Percentiles rank a stretch among this genome's conserved stretches.
Evolutionary conservation across 2,888 invertebrate species (phyloP).

Genomic region (Zygaena filipendulae): DNA sequence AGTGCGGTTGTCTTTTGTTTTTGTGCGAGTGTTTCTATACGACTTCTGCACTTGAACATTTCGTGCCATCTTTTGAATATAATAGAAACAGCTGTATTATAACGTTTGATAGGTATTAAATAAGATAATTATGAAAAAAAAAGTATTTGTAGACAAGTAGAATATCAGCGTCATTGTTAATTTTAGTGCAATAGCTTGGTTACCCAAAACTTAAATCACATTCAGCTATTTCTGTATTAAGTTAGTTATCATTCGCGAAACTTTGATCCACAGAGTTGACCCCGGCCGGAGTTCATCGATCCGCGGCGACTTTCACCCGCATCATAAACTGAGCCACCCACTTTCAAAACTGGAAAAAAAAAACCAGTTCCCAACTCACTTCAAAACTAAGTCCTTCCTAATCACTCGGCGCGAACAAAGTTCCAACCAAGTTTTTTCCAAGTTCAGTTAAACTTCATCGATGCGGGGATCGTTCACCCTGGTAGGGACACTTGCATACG

Average conservation of each 20-base stretch:
- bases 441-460: constrained; percentile 64
- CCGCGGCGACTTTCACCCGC: constrained; percentile 63
- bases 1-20: constrained; percentile 20
- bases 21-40: constrained; percentile 21
- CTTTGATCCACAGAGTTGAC: constrained; percentile 59
- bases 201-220: too few species aligned
- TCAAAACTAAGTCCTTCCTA: constrained; percentile 68
- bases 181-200: too few species aligned
- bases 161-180: too few species aligned
- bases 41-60: too few species aligned
- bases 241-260: constrained; percentile 61
- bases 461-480: constrained; percentile 65
- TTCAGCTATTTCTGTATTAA: too few species aligned
- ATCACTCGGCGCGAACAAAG: constrained; percentile 64
- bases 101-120: background rate
- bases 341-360: constrained; percentile 64
- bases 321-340: constrained; percentile 68
- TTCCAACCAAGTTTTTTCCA: constrained; percentile 61
- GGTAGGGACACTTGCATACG: constrained; percentile 66
- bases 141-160: too few species aligned
- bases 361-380: constrained; percentile 62
- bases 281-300: constrained; percentile 59
- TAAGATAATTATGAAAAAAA: background rate
- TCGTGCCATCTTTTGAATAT: too few species aligned
- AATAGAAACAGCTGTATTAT: too few species aligned